Percentiles rank a stretch among this genome's conserved stretches.
Evolutionary conservation across 2,113 vertebrate species (phyloP).

Genomic region (Oxygymnocypris stewartii): DNA sequence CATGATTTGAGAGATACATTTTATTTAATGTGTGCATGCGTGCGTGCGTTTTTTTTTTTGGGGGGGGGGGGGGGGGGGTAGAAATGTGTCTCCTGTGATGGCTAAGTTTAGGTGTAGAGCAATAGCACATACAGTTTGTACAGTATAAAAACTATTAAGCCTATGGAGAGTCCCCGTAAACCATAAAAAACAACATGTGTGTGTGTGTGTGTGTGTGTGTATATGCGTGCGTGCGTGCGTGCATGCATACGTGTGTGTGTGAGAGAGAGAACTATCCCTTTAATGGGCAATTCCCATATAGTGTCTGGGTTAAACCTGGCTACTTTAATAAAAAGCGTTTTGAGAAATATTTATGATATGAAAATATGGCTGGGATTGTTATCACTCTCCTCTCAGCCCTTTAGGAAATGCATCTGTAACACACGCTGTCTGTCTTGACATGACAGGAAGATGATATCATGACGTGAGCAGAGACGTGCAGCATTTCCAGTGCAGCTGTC

Average conservation of each 20-base stretch:
- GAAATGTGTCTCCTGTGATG: too few species aligned
- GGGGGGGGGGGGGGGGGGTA: too few species aligned
- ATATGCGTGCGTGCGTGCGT: too few species aligned
- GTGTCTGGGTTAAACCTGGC: neutral
- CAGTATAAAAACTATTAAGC: too few species aligned
- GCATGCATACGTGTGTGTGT: too few species aligned
- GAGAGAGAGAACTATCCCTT: neutral
- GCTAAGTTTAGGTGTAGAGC: too few species aligned
- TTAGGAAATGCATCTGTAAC: neutral
- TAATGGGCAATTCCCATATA: neutral
- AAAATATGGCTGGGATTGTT: neutral
- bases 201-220: too few species aligned
- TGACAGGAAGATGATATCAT: slow-evolving; percentile 1
- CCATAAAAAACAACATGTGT: too few species aligned
- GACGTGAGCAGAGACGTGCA: neutral
- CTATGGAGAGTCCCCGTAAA: too few species aligned
- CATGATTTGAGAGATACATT: neutral
- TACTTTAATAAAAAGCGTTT: neutral
- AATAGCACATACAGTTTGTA: too few species aligned
- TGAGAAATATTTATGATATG: neutral
- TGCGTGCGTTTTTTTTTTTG: too few species aligned
- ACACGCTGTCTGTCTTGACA: neutral
- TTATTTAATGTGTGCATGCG: too few species aligned
- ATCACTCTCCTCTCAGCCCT: neutral
- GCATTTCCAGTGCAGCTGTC: neutral